These are phyloP conservation scores for Hydropotes inermis DNA, from an alignment of 2,113 vertebrate species.

Conservation along the genomic window DNA sequence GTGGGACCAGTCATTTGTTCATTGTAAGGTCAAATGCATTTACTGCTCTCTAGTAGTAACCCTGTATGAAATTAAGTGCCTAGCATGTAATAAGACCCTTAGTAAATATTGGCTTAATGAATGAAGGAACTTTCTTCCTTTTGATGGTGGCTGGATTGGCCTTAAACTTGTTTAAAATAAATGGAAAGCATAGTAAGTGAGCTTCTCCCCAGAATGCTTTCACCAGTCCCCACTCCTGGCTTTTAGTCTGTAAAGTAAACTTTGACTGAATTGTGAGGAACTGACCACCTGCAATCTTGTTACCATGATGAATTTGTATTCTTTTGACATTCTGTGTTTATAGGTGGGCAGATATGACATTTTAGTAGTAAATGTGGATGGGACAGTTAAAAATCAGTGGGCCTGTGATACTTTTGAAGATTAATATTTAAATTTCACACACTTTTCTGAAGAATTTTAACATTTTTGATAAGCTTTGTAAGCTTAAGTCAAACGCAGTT, in stretches of 20 bases:
- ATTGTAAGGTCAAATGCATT: not conserved
- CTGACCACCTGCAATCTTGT: not conserved
- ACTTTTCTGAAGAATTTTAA: constrained; percentile 17
- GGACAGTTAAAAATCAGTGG: not conserved
- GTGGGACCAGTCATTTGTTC: constrained; percentile 14
- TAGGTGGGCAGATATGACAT: not conserved
- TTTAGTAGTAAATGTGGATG: not conserved
- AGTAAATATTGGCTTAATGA: constrained; percentile 21
- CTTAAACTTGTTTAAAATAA: constrained; percentile 52
- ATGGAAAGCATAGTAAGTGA: not conserved
- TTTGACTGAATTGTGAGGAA: constrained; percentile 6
- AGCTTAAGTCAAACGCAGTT: not conserved
- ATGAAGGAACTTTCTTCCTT: not conserved
- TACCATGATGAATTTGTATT: constrained; percentile 2
- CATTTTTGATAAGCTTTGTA: not conserved
- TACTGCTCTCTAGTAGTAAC: constrained; percentile 27
- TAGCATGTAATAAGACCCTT: not conserved
- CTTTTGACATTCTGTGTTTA: constrained; percentile 4
- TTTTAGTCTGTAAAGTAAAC: not conserved
- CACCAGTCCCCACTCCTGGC: not conserved
- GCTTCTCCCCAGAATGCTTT: not conserved
- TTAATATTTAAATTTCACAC: constrained; percentile 12
- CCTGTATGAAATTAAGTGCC: not conserved
- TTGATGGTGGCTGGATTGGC: not conserved
- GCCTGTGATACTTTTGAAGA: not conserved